These are phyloP conservation scores for Semotilus atromaculatus DNA, from an alignment of 2,797 vertebrate species.

Conservation along the genomic window DNA sequence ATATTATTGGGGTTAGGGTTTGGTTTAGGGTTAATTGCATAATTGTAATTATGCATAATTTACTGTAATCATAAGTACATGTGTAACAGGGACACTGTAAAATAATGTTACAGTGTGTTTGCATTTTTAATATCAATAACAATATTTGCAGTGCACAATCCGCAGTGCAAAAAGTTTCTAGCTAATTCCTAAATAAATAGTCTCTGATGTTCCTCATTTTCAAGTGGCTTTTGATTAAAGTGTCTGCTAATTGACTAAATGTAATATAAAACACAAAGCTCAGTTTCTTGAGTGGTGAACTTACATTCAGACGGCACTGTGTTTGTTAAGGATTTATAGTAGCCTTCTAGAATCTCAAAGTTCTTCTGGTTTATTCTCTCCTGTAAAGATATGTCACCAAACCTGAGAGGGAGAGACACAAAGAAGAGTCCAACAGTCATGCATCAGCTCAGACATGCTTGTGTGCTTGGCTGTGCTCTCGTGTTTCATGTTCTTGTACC, in stretches of 20 bases:
- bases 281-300: constrained; percentile 64
- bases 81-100: background rate
- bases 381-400: constrained; percentile 96
- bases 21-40: background rate
- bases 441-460: background rate
- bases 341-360: constrained; percentile 91
- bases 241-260: background rate
- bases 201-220: background rate
- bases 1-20: background rate
- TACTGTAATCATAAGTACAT: background rate
- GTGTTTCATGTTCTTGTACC: constrained; percentile 74
- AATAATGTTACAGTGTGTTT: background rate
- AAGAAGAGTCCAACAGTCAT: background rate
- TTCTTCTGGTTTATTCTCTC: constrained; percentile 98
- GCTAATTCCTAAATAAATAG: background rate
- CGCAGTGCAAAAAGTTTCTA: background rate
- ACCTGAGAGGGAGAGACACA: constrained; percentile 76
- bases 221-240: background rate
- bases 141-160: background rate
- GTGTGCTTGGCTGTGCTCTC: background rate
- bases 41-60: background rate
- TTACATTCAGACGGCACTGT: constrained; percentile 93
- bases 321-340: constrained; percentile 92
- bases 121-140: no score
- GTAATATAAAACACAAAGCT: background rate